A percentile compares a stretch with the other conserved stretches of the same genome.
These are phyloP conservation scores for Verasper variegatus DNA, from an alignment of 2,113 vertebrate genomes.

Conservation along the genomic window DNA sequence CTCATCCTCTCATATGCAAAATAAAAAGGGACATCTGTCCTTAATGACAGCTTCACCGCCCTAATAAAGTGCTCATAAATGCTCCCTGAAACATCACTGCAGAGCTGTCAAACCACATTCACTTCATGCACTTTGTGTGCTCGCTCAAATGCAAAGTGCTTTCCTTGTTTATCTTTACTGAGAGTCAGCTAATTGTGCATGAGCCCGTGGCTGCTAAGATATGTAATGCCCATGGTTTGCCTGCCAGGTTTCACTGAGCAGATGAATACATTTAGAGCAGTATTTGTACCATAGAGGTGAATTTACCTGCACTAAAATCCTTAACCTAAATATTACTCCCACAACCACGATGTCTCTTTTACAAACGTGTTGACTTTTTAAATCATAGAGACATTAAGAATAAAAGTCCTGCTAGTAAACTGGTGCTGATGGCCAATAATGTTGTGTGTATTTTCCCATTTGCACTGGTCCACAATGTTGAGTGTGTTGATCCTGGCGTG, in stretches of 20 bases:
- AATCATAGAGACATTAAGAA: too few relatives aligned
- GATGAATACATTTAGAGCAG: background rate
- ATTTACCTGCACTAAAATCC: background rate
- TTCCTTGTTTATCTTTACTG: slow-evolving; percentile 5
- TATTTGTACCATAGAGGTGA: background rate
- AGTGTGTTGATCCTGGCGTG: too few relatives aligned
- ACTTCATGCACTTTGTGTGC: background rate
- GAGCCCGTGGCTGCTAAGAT: background rate
- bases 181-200: slow-evolving; percentile 9
- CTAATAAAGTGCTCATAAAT: slow-evolving; percentile 5
- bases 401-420: too few relatives aligned
- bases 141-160: background rate
- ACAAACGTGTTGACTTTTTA: too few relatives aligned
- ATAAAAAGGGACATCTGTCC: slow-evolving; percentile 5
- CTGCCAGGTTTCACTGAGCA: slow-evolving; percentile 4
- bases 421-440: too few relatives aligned
- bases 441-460: too few relatives aligned
- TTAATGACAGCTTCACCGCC: background rate
- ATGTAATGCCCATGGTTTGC: background rate
- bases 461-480: too few relatives aligned
- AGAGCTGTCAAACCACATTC: background rate
- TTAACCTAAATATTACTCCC: too few relatives aligned
- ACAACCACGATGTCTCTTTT: too few relatives aligned
- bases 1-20: background rate
- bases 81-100: background rate